Percentiles rank a stretch among this genome's conserved stretches.
Evolutionary conservation across 1,140 invertebrate genomes (phyloP).

Genomic region (Zophobas atratus): DNA sequence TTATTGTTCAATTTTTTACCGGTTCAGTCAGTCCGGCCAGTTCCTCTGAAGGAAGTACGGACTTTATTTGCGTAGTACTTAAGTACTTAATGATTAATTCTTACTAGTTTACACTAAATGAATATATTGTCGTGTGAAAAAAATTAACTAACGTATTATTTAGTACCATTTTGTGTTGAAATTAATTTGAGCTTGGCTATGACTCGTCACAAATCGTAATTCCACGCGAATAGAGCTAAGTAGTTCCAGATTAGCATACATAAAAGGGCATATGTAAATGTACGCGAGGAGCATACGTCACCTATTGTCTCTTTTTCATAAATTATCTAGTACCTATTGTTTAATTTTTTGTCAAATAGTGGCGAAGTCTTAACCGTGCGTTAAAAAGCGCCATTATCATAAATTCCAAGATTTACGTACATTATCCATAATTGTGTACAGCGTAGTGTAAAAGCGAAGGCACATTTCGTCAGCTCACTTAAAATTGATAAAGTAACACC

Average conservation of each 20-base stretch:
- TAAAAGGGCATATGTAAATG: constrained; percentile 35
- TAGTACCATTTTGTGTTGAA: too few species aligned
- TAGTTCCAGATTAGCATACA: constrained; percentile 19
- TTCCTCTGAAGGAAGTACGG: too few species aligned
- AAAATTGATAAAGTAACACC: constrained; percentile 26
- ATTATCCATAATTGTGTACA: constrained; percentile 6
- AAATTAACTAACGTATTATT: too few species aligned
- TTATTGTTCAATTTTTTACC: too few species aligned
- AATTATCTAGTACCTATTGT: constrained; percentile 34
- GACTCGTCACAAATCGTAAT: not conserved
- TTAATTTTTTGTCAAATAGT: constrained; percentile 33
- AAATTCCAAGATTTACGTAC: constrained; percentile 28
- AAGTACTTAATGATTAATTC: too few species aligned
- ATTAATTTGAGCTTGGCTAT: not conserved
- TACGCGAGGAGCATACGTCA: constrained; percentile 28
- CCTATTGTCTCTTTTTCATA: constrained; percentile 37
- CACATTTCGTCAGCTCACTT: constrained; percentile 15
- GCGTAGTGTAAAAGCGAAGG: constrained; percentile 23
- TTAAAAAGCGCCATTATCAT: constrained; percentile 30
- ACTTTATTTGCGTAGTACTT: too few species aligned
- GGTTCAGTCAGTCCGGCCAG: too few species aligned
- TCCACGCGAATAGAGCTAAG: not conserved
- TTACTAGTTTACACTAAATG: too few species aligned
- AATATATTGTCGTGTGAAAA: too few species aligned
- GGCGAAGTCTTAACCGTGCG: constrained; percentile 13